Percentiles rank a stretch among this genome's conserved stretches.
These are phyloP conservation scores for Empidonax alnorum DNA, from an alignment of 2,113 vertebrate species.

Conservation along the genomic window DNA sequence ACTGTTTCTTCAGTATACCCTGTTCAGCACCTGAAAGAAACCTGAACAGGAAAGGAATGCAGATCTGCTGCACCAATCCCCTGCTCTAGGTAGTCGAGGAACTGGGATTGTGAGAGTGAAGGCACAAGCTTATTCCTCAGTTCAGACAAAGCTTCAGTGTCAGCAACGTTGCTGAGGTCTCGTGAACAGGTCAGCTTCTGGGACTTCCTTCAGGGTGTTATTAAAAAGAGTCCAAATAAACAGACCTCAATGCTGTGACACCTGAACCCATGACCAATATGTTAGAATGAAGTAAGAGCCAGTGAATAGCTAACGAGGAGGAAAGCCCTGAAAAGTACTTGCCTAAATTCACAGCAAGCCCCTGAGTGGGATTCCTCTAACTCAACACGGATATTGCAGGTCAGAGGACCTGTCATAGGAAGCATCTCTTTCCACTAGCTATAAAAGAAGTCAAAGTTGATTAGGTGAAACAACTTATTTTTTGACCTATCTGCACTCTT, in stretches of 20 bases:
- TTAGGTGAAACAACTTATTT: not conserved
- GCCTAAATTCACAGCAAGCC: not conserved
- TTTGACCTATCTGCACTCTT: not conserved
- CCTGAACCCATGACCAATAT: accelerated
- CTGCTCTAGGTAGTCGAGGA: not conserved
- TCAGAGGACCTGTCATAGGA: not conserved
- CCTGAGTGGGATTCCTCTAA: not conserved
- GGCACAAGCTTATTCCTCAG: not conserved
- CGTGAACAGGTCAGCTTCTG: not conserved
- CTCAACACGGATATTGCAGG: not conserved
- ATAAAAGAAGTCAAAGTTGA: not conserved
- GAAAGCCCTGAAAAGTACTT: not conserved
- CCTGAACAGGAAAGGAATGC: not conserved
- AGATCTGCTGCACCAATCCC: not conserved
- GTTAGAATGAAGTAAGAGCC: not conserved
- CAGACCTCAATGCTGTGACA: not conserved
- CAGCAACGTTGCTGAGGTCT: not conserved
- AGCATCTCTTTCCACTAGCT: not conserved
- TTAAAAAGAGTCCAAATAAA: not conserved
- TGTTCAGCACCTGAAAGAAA: not conserved
- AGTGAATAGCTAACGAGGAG: not conserved
- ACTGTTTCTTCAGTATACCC: not conserved
- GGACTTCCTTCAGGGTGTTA: not conserved
- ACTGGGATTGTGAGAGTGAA: not conserved
- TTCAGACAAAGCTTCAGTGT: not conserved